Evolutionary conservation across 2,113 vertebrate species (phyloP).

Genomic region (Cyphomyrus plagiostoma): DNA sequence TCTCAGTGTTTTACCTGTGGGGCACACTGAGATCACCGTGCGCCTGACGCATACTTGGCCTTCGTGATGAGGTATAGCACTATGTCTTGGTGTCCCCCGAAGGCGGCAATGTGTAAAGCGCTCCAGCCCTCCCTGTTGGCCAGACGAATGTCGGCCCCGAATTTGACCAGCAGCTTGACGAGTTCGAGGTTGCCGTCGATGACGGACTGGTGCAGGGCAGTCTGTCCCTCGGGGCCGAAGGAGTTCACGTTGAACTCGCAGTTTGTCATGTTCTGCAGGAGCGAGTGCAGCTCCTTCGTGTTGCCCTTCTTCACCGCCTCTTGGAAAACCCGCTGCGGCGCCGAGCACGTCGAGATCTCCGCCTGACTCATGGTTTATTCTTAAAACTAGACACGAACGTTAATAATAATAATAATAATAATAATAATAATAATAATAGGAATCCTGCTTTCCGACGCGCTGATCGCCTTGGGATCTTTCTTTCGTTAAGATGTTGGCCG

Average conservation of each 20-base stretch:
- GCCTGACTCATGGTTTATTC: slow-evolving; percentile 83
- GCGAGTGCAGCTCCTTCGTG: slow-evolving; percentile 89
- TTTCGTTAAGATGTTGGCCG: slow-evolving; percentile 39
- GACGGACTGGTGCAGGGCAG: slow-evolving; percentile 93
- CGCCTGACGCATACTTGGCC: slow-evolving; percentile 89
- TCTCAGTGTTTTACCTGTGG: slow-evolving; percentile 47
- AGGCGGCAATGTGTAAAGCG: slow-evolving; percentile 96
- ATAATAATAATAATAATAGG: slow-evolving; percentile 16
- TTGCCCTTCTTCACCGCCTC: slow-evolving; percentile 94
- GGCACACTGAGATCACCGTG: slow-evolving; percentile 71
- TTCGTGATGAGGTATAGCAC: slow-evolving; percentile 98
- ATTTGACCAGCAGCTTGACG: slow-evolving; percentile 95
- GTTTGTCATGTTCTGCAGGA: slow-evolving; percentile 93
- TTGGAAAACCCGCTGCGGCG: slow-evolving; percentile 87
- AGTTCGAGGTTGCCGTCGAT: slow-evolving; percentile 97
- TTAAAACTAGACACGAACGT: slow-evolving; percentile 21
- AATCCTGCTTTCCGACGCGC: slow-evolving; percentile 43
- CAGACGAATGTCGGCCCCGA: slow-evolving; percentile 91
- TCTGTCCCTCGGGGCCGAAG: slow-evolving; percentile 95
- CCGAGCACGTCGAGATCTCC: slow-evolving; percentile 84
- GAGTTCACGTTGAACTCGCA: slow-evolving; percentile 98
- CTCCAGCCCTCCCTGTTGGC: slow-evolving; percentile 98
- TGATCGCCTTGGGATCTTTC: slow-evolving; percentile 31
- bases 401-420: neutral
- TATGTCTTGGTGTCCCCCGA: slow-evolving; percentile 98